These are phyloP conservation scores for Callosobruchus maculatus DNA, from an alignment of 2,888 invertebrate species.

Conservation along the genomic window DNA sequence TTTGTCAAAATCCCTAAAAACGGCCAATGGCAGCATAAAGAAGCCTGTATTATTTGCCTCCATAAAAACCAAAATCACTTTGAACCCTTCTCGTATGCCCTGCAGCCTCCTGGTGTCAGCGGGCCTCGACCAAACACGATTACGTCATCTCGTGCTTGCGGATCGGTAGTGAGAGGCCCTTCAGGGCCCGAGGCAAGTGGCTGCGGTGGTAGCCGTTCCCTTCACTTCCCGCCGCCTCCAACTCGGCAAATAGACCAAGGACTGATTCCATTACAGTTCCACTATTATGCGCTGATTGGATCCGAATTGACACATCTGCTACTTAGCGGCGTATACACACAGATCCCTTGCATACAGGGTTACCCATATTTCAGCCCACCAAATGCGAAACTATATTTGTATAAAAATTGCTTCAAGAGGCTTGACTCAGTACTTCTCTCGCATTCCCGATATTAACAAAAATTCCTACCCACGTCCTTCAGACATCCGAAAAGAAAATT, in stretches of 20 bases:
- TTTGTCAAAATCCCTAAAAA: no score
- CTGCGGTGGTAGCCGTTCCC: not conserved
- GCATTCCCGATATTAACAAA: no score
- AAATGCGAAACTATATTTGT: no score
- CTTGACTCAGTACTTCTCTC: no score
- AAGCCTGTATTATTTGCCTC: not conserved
- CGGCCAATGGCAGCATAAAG: no score
- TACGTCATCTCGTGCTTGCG: not conserved
- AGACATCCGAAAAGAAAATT: no score
- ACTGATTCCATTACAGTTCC: conserved; percentile 50
- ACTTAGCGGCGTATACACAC: conserved; percentile 36
- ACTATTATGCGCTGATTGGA: conserved; percentile 51
- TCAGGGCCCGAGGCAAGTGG: not conserved
- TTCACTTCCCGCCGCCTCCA: not conserved
- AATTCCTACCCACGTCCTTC: no score
- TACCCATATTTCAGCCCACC: not conserved
- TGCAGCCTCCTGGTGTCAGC: not conserved
- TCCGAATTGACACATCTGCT: conserved; percentile 53
- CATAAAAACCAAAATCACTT: not conserved
- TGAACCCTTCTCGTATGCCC: not conserved
- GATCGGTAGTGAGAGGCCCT: not conserved
- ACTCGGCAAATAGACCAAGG: conserved; percentile 50
- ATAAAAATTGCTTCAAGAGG: no score
- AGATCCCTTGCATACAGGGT: not conserved
- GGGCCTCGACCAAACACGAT: not conserved